Evolutionary conservation across 2,113 vertebrate genomes (phyloP).

Genomic region (Thalassarche chlororhynchos): DNA sequence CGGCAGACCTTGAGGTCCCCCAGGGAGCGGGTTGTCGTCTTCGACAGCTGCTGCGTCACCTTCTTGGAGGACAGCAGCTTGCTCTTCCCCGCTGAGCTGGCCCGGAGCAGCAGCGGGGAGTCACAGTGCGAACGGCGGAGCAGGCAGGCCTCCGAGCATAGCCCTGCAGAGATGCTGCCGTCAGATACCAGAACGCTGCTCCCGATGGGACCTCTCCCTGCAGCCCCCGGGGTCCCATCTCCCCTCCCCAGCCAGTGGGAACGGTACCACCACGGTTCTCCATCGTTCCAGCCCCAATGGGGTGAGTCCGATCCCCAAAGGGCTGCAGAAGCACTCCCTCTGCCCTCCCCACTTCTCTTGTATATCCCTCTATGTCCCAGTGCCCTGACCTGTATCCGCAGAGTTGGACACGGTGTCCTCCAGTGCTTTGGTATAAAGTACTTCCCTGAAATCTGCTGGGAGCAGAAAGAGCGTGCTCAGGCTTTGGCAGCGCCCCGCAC

Average conservation of each 20-base stretch:
- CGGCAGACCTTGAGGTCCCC: slow-evolving; percentile 91
- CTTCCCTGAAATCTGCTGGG: slow-evolving; percentile 86
- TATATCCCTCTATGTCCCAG: not conserved
- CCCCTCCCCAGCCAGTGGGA: not conserved
- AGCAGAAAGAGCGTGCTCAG: not conserved
- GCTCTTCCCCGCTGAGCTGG: slow-evolving; percentile 58
- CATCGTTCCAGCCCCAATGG: not conserved
- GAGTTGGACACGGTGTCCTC: slow-evolving; percentile 77
- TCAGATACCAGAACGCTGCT: not conserved
- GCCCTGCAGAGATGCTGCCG: slow-evolving; percentile 50
- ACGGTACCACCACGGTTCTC: fast-evolving
- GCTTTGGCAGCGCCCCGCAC: fast-evolving
- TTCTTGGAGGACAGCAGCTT: slow-evolving; percentile 30
- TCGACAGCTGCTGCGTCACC: slow-evolving; percentile 40
- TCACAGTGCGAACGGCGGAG: slow-evolving; percentile 77
- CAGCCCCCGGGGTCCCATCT: too few species aligned
- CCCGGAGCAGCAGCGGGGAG: slow-evolving; percentile 67
- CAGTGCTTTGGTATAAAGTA: slow-evolving; percentile 83
- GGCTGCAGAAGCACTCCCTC: not conserved
- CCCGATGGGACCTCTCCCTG: fast-evolving
- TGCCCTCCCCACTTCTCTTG: too few species aligned
- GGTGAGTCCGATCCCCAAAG: not conserved
- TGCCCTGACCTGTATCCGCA: slow-evolving; percentile 81
- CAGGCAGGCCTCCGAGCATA: slow-evolving; percentile 83
- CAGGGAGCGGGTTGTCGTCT: slow-evolving; percentile 82